Percentiles rank a stretch among this genome's conserved stretches.
phyloP scores from a whole-genome alignment of 1,140 invertebrate genomes.

The Apolygus lucorum region DNA sequence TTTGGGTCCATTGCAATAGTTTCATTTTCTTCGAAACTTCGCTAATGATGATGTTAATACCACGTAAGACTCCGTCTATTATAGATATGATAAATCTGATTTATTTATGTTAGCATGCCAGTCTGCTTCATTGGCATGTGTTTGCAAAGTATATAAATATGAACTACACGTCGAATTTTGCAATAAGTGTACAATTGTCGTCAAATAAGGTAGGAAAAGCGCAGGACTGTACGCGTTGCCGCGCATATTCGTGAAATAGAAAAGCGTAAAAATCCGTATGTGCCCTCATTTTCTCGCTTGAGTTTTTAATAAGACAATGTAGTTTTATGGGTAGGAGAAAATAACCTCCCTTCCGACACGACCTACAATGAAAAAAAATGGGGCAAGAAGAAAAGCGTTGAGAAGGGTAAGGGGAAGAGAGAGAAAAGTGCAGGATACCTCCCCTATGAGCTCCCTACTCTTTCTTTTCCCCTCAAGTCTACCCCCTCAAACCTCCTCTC shows the following conservation, averaged over 20 bases:
- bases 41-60: too few relatives aligned
- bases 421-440: neutral
- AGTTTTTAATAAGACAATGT: slow-evolving; percentile 28
- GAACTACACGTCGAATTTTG: too few relatives aligned
- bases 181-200: too few relatives aligned
- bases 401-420: neutral
- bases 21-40: too few relatives aligned
- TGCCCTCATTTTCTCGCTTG: slow-evolving; percentile 6
- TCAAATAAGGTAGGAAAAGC: too few relatives aligned
- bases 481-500: neutral
- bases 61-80: too few relatives aligned
- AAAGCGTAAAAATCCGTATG: neutral
- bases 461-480: neutral
- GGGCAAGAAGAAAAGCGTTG: neutral
- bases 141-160: too few relatives aligned
- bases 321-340: slow-evolving; percentile 18
- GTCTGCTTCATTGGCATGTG: too few relatives aligned
- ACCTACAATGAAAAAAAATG: neutral
- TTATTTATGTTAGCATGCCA: too few relatives aligned
- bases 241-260: neutral
- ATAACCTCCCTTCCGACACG: too few relatives aligned
- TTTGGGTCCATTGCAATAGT: too few relatives aligned
- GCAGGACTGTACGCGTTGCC: neutral
- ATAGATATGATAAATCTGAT: too few relatives aligned
- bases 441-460: neutral